These are phyloP conservation scores for Siphlonurus alternatus DNA, from an alignment of 2,888 invertebrate genomes.

Conservation along the genomic window DNA sequence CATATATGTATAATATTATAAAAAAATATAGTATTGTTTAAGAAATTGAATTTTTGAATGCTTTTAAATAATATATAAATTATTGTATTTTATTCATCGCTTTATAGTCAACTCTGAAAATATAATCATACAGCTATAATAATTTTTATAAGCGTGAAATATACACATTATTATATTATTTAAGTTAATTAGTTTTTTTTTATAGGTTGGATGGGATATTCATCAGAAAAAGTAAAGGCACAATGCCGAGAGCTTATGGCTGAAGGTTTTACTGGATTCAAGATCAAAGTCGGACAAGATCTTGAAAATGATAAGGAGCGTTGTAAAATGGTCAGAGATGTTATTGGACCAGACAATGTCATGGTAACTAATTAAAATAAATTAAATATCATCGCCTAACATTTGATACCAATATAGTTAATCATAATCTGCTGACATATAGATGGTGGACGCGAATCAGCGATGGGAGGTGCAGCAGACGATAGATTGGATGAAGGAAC, in stretches of 20 bases:
- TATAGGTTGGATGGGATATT: slow-evolving; percentile 74
- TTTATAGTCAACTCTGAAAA: too few species aligned
- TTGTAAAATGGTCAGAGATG: slow-evolving; percentile 51
- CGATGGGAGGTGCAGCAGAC: slow-evolving; percentile 75
- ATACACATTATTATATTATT: too few species aligned
- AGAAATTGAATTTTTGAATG: too few species aligned
- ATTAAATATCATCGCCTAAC: not conserved
- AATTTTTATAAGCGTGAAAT: too few species aligned
- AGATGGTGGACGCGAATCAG: slow-evolving; percentile 83
- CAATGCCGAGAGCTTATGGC: slow-evolving; percentile 54
- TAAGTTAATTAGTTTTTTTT: slow-evolving; percentile 17
- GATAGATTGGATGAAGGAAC: slow-evolving; percentile 66
- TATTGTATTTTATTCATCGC: too few species aligned
- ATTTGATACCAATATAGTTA: not conserved
- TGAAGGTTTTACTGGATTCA: slow-evolving; percentile 66
- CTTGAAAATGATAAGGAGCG: slow-evolving; percentile 58
- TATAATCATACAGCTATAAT: too few species aligned
- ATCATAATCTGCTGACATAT: slow-evolving; percentile 11
- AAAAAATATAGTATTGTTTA: too few species aligned
- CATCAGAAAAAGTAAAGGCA: slow-evolving; percentile 50
- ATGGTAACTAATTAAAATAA: slow-evolving; percentile 36
- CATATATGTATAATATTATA: not conserved
- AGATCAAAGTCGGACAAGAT: slow-evolving; percentile 76
- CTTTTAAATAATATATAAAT: too few species aligned
- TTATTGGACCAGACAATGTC: slow-evolving; percentile 55